These are phyloP conservation scores for Emydura subglobosa DNA, from an alignment of 2,113 vertebrate genomes.

Conservation along the genomic window DNA sequence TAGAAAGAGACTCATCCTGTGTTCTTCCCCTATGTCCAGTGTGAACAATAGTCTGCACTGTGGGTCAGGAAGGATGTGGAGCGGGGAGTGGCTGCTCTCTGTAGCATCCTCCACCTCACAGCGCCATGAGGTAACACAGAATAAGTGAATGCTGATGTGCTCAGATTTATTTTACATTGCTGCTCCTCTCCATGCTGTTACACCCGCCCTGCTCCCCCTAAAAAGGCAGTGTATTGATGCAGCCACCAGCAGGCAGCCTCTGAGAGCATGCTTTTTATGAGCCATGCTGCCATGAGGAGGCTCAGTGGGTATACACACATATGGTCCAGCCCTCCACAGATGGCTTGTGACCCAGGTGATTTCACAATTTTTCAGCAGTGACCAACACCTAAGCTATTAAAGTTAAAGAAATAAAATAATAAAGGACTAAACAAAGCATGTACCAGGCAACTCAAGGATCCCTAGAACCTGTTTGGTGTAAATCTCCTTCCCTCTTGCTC, in stretches of 20 bases:
- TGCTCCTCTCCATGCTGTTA: not conserved
- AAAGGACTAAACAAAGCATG: not conserved
- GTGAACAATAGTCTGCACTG: not conserved
- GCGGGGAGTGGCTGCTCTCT: not conserved
- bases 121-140: not conserved
- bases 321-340: fast-evolving
- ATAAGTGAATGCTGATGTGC: not conserved
- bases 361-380: not conserved
- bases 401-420: not conserved
- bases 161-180: not conserved
- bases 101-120: not conserved
- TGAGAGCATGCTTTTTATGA: not conserved
- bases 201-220: not conserved
- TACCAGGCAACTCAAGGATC: not conserved
- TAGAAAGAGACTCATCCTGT: not conserved
- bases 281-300: not conserved
- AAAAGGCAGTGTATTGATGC: not conserved
- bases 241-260: not conserved
- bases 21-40: fast-evolving
- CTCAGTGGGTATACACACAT: not conserved
- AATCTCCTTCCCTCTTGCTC: not conserved
- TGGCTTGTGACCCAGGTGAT: not conserved
- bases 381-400: not conserved
- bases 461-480: not conserved
- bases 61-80: not conserved